These are phyloP conservation scores for Platyura marginata DNA, from an alignment of 1,140 invertebrate species.

Conservation along the genomic window DNA sequence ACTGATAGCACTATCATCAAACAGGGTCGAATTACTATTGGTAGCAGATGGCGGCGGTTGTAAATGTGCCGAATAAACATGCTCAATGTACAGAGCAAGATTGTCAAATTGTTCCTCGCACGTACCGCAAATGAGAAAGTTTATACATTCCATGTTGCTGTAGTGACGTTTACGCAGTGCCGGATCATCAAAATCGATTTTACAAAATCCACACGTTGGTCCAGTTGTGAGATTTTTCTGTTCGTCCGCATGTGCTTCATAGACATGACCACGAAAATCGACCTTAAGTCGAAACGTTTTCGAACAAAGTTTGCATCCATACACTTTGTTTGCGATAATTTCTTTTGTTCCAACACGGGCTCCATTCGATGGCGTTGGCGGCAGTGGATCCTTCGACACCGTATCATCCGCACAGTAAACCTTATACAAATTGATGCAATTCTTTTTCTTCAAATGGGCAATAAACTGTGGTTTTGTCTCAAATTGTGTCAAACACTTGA, in stretches of 20 bases:
- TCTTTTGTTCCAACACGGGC: constrained; percentile 19
- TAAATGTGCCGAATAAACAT: constrained; percentile 22
- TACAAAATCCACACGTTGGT: constrained; percentile 18
- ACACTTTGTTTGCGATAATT: constrained; percentile 20
- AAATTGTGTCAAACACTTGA: constrained; percentile 23
- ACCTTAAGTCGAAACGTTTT: constrained; percentile 22
- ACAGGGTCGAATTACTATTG: neutral
- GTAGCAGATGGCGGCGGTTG: constrained; percentile 2
- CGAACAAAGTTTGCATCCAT: constrained; percentile 21
- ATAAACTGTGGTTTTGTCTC: constrained; percentile 23
- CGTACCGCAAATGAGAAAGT: constrained; percentile 20
- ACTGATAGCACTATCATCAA: neutral
- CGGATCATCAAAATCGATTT: constrained; percentile 20
- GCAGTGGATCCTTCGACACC: constrained; percentile 9
- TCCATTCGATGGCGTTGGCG: constrained; percentile 5
- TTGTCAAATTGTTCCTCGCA: constrained; percentile 21
- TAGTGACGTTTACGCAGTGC: constrained; percentile 20
- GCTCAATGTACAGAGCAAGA: constrained; percentile 21
- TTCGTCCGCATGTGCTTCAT: constrained; percentile 21
- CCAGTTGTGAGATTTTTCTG: constrained; percentile 19
- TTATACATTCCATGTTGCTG: constrained; percentile 24
- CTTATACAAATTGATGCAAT: constrained; percentile 21
- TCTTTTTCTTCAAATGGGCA: constrained; percentile 22
- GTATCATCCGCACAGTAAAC: constrained; percentile 11
- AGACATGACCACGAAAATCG: constrained; percentile 23